phyloP scores from a whole-genome alignment of 2,888 invertebrate genomes.

The Cordylochernes scorpioides region DNA sequence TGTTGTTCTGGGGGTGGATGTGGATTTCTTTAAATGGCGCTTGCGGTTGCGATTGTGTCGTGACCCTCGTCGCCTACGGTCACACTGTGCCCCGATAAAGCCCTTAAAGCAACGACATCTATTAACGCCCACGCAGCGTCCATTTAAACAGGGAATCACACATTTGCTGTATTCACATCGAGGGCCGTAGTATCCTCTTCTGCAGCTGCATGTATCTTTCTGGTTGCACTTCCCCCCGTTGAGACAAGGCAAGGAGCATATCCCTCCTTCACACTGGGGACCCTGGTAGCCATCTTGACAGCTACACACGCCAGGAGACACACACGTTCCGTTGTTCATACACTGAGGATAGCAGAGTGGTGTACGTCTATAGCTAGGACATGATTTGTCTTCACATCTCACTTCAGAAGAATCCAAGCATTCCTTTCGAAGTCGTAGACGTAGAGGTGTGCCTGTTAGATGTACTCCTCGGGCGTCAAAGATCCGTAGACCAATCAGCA shows the following conservation, averaged over 20 bases:
- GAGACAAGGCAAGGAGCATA: conserved; percentile 63
- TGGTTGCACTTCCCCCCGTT: conserved; percentile 85
- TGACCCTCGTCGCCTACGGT: no score
- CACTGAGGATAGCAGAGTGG: conserved; percentile 75
- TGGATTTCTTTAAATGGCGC: no score
- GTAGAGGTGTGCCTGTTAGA: conserved; percentile 57
- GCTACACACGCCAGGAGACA: conserved; percentile 60
- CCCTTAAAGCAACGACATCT: conserved; percentile 62
- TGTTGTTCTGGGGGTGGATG: no score
- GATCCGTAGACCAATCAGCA: conserved; percentile 58
- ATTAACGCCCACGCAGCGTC: conserved; percentile 63
- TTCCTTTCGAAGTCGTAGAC: conserved; percentile 65
- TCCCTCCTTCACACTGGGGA: conserved; percentile 66
- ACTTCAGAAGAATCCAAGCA: conserved; percentile 53
- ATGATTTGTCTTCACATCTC: neutral
- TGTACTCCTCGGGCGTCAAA: conserved; percentile 37
- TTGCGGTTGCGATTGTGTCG: no score
- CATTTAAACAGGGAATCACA: conserved; percentile 66
- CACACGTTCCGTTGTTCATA: conserved; percentile 72
- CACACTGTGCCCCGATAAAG: conserved; percentile 64
- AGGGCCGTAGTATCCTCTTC: conserved; percentile 64
- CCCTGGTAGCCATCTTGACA: conserved; percentile 75
- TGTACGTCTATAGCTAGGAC: conserved; percentile 4
- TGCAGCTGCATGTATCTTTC: conserved; percentile 73
- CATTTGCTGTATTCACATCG: conserved; percentile 76